Evolutionary conservation across 1,140 invertebrate genomes (phyloP).

Genomic region (Notospermus geniculatus): DNA sequence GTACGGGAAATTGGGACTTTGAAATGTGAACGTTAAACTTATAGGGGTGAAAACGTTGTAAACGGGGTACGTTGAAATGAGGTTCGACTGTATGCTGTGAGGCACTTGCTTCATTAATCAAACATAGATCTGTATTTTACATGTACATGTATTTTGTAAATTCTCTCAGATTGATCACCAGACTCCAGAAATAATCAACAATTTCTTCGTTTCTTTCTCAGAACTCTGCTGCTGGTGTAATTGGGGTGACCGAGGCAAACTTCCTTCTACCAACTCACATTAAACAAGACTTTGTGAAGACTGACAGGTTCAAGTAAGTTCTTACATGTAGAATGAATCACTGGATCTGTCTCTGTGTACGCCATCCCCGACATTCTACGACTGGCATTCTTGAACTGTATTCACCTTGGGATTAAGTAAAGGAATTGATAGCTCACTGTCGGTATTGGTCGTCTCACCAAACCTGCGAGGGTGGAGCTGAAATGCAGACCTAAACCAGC

Average conservation of each 20-base stretch:
- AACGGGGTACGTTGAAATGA: too few relatives aligned
- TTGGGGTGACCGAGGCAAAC: constrained; percentile 47
- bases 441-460: too few relatives aligned
- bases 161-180: not conserved
- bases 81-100: too few relatives aligned
- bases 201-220: too few relatives aligned
- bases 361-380: not conserved
- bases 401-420: not conserved
- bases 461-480: not conserved
- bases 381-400: not conserved
- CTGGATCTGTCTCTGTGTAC: not conserved
- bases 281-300: constrained; percentile 52
- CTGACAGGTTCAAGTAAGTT: constrained; percentile 49
- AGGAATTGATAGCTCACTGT: too few relatives aligned
- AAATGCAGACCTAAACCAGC: not conserved
- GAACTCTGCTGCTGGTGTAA: constrained; percentile 35
- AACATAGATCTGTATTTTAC: not conserved
- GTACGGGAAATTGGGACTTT: too few relatives aligned
- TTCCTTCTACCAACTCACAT: constrained; percentile 53
- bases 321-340: not conserved
- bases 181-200: not conserved
- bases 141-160: not conserved
- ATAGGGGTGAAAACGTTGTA: too few relatives aligned
- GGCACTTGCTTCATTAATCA: too few relatives aligned
- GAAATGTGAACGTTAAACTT: too few relatives aligned